Evolutionary conservation across 1,140 invertebrate genomes (phyloP).

Genomic region (Drosophila pruinosa): DNA sequence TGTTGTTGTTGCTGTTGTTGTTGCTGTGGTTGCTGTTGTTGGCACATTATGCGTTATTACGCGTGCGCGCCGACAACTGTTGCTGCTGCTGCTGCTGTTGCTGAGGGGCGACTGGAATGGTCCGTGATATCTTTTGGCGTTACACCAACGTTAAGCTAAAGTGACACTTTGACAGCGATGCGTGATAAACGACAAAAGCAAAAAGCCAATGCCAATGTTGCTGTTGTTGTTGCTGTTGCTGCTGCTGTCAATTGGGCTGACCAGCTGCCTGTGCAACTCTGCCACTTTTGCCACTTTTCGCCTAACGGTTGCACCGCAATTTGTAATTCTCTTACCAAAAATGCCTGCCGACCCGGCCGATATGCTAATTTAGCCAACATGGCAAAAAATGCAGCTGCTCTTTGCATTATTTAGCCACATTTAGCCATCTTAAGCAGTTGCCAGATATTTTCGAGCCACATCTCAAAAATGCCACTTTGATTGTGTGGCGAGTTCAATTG

Average conservation of each 20-base stretch:
- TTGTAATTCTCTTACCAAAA: constrained; percentile 25
- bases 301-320: constrained; percentile 40
- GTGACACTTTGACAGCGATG: constrained; percentile 81
- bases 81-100: not conserved
- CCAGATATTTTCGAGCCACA: too few species aligned
- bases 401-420: too few species aligned
- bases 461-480: too few species aligned
- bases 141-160: constrained; percentile 71
- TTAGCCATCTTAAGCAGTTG: not conserved
- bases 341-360: not conserved
- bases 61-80: constrained; percentile 52
- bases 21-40: constrained; percentile 32
- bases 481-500: too few species aligned
- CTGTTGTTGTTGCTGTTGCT: constrained; percentile 16
- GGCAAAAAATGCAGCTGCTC: not conserved
- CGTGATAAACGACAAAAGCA: constrained; percentile 76
- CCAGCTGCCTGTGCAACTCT: constrained; percentile 8
- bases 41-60: constrained; percentile 73
- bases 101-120: constrained; percentile 13
- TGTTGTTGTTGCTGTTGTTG: not conserved
- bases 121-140: constrained; percentile 64
- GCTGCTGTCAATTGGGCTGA: constrained; percentile 2
- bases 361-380: constrained; percentile 25
- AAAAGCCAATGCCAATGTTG: constrained; percentile 23
- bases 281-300: not conserved